A percentile compares a stretch with the other conserved stretches of the same genome.
These are phyloP conservation scores for Ruditapes philippinarum DNA, from an alignment of 1,140 invertebrate species.

Conservation along the genomic window DNA sequence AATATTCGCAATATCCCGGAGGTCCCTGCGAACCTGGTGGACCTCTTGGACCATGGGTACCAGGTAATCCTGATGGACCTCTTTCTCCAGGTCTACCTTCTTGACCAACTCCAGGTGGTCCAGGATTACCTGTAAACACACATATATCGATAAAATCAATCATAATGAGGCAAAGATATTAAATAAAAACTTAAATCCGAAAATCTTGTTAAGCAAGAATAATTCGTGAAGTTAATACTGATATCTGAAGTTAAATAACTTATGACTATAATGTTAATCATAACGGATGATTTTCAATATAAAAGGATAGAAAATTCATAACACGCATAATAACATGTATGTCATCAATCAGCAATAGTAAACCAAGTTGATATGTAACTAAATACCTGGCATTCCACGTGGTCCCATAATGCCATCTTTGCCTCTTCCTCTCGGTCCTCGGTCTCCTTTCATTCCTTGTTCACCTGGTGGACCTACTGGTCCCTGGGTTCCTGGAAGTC, in stretches of 20 bases:
- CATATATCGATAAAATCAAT: too few relatives aligned
- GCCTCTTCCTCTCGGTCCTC: slow-evolving; percentile 55
- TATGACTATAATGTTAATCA: too few relatives aligned
- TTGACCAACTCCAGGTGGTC: slow-evolving; percentile 77
- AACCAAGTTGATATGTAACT: too few relatives aligned
- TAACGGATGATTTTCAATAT: too few relatives aligned
- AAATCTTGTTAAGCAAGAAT: too few relatives aligned
- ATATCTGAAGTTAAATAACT: too few relatives aligned
- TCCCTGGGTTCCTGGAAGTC: slow-evolving; percentile 80
- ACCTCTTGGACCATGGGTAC: slow-evolving; percentile 80
- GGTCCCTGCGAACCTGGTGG: slow-evolving; percentile 78
- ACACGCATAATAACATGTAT: too few relatives aligned
- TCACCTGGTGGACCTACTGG: slow-evolving; percentile 73
- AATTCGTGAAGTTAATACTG: too few relatives aligned
- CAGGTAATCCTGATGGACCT: slow-evolving; percentile 78
- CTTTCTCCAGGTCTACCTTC: slow-evolving; percentile 79
- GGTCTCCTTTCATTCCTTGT: slow-evolving; percentile 56
- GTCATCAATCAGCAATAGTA: too few relatives aligned
- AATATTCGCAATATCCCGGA: slow-evolving; percentile 81
- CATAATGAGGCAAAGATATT: too few relatives aligned
- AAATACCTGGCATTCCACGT: slow-evolving; percentile 57
- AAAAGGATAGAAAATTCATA: too few relatives aligned
- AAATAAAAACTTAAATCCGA: too few relatives aligned
- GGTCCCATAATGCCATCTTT: slow-evolving; percentile 60
- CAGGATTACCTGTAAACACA: slow-evolving; percentile 77